Base-by-base conservation (phyloP, 1,140 invertebrate genomes). In the honey bee (Apis mellifera) region DNA sequence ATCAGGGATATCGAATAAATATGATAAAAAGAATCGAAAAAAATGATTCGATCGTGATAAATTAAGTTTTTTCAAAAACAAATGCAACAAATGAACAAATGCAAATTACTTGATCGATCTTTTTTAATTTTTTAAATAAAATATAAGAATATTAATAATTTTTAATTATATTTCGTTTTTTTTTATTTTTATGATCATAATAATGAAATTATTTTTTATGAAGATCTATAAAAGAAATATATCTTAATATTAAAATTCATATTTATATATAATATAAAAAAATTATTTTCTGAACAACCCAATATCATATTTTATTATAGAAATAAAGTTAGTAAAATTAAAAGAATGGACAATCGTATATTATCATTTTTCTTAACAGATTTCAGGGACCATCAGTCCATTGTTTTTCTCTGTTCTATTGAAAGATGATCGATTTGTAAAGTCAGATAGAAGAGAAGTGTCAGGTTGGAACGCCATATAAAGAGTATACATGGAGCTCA, bases 1-100 rank as follows among this genome's bases (percentile, higher is more conserved):
- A 86, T 88, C 68, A 78, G 52, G 70, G 32, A 75, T 57, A 65
- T 66, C 60, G 60, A 21, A 54, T 60, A 64, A 55, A 23, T 26
- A 32, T 1, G 13, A 26, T 75, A 73, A 81, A 86, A 84, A 87
- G 74, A 5, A 2, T 15, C 17, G 59, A 21, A 72, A 78, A 81
- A 82, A 86, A 84, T 68, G 15, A 65, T 70, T 66, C 73, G 57
- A 71, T 69, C 74, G 75, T 88, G 85, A 69, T 62, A 86, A 87
- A 70, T 64, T 62, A 19, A 55, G 60, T 13, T 19, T n/a, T 21
- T 32, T n/a, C 19, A 21, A 8, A 75, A 8, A 17, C 71, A n/a
- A n/a, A n/a, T n/a, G n/a, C n/a, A n/a, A n/a, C n/a, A n/a, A n/a
- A 8, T 11, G 13, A 64, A 52, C 42, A 19, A 17, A 64, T n/a